phyloP scores from a whole-genome alignment of 2,113 vertebrate species.

The Octodon degus region DNA sequence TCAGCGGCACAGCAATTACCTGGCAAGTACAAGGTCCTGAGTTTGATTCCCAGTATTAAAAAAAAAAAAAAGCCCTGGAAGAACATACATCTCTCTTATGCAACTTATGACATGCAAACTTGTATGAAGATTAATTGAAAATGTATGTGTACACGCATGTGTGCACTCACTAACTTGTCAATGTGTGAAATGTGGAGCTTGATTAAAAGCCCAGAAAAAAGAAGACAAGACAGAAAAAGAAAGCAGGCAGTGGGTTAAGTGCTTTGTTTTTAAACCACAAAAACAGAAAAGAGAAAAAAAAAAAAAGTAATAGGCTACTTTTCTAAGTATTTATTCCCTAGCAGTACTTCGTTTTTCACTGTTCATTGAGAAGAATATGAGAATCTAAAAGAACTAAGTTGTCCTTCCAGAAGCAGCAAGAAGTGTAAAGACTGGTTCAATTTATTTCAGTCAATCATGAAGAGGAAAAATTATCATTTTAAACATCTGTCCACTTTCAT shows the following conservation, averaged over 20 bases:
- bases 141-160: neutral
- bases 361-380: slow-evolving; percentile 1
- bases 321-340: slow-evolving; percentile 41
- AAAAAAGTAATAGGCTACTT: neutral
- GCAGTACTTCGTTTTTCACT: neutral
- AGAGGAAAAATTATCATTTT: neutral
- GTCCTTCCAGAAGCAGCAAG: slow-evolving; percentile 30
- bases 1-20: too few species aligned
- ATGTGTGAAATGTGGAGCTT: neutral
- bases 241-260: neutral
- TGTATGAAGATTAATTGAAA: neutral
- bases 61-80: neutral
- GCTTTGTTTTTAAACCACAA: slow-evolving; percentile 45
- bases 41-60: too few species aligned
- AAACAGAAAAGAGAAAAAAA: neutral
- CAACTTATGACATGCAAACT: neutral
- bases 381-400: neutral
- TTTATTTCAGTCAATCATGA: neutral
- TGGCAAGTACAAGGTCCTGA: too few species aligned
- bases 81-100: neutral
- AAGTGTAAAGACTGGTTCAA: neutral
- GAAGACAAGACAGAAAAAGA: neutral
- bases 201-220: slow-evolving; percentile 4
- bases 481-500: neutral
- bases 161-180: neutral